These are phyloP conservation scores for Puffinus mauretanicus DNA, from an alignment of 2,113 vertebrate species.

Conservation along the genomic window DNA sequence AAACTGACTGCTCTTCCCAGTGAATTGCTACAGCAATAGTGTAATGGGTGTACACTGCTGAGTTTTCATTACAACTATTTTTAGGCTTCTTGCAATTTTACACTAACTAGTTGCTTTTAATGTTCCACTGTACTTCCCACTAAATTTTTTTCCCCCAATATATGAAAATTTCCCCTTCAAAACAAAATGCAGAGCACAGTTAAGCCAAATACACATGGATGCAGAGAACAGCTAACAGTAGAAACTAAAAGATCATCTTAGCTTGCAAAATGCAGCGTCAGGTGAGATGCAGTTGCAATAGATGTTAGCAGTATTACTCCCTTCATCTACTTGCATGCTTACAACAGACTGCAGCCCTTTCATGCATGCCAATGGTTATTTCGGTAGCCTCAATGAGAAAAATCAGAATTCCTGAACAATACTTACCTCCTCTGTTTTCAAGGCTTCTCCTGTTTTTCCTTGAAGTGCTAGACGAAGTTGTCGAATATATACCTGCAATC, in stretches of 20 bases:
- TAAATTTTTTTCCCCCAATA: not conserved
- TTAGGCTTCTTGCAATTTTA: not conserved
- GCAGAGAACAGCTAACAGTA: not conserved
- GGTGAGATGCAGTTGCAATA: not conserved
- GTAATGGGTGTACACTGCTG: not conserved
- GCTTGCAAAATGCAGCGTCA: not conserved
- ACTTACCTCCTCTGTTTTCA: slow-evolving; percentile 97
- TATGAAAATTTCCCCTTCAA: not conserved
- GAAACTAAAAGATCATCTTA: not conserved
- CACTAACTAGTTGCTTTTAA: not conserved
- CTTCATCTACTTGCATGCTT: not conserved
- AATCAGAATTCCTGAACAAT: not conserved
- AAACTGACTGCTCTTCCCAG: not conserved
- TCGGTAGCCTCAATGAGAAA: not conserved
- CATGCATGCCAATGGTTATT: not conserved
- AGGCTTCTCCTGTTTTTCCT: slow-evolving; percentile 94
- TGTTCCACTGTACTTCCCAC: not conserved
- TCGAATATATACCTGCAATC: slow-evolving; percentile 95
- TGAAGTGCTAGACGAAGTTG: slow-evolving; percentile 95
- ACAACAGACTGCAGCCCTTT: not conserved
- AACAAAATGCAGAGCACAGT: not conserved
- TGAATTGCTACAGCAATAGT: not conserved
- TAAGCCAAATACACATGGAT: not conserved
- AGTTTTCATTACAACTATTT: not conserved
- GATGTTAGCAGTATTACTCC: not conserved